Base-by-base conservation (phyloP, 2,797 vertebrate genomes). In the Myoxocephalus aenaeus region DNA sequence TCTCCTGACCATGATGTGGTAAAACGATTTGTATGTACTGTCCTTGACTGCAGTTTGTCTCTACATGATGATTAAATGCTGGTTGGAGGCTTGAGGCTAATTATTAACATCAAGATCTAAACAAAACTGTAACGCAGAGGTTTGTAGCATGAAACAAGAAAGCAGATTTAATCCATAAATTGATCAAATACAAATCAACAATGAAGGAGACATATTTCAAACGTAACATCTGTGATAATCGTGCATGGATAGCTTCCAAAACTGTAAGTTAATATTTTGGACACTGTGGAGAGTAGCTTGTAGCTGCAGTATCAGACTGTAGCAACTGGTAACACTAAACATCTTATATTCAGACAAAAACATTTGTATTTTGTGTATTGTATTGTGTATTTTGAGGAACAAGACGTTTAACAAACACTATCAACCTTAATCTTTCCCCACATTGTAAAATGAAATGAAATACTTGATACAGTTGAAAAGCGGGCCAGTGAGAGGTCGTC, bases 61-160 rank as follows among this genome's bases (percentile, higher is more conserved):
- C 51, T 34, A 32, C 46, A 53, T 66, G 22, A 73, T 82, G 75
- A 83, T 83, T 56, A 50, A 85, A 66, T 79, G 65, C 72, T 29
- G 68, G 50, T 87, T 65, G 73, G 68, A 81, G 83, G 22, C 62
- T 84, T 86, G 75, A 84, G 72, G 63, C 44, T 53, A 73, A 80
- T 84, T 82, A 84, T 69, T 72, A 72, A 78, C 76, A 67, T 77
- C 70, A 42, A 74, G 15, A 48, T 50, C 0, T 50, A 11, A 67
- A 64, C 48, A 68, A 66, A 82, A 42, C 66, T 71, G 27, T 18
- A 50, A 48, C 1, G 27, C 73, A 68, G 68, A 82, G 8, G 44
- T 53, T 77, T 79, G 36, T 46, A 22, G 1, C 0, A 1, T 38
- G 15, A n/a, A 77, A 65, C 22, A 80, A n/a, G 32, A 61, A 59